A percentile compares a stretch with the other conserved stretches of the same genome.
Conservation (phyloP, 2,797 vertebrate species). For the Centroberyx gerrardi region DNA sequence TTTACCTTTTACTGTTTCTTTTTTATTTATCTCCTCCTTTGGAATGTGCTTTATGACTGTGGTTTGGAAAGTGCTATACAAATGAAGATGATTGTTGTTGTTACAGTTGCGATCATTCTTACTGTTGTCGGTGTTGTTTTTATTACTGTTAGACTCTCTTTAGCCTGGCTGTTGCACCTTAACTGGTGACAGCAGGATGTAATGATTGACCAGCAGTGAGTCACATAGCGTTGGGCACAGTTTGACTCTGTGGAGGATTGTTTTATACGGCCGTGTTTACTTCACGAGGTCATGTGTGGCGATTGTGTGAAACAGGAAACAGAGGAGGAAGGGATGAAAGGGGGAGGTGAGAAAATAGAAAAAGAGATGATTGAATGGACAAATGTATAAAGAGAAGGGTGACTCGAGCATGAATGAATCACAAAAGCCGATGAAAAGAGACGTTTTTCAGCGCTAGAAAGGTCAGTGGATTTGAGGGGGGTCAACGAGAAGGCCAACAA, state of each 20-base stretch:
- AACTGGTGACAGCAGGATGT: neutral
- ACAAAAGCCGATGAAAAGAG: neutral
- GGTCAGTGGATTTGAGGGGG: too few relatives aligned
- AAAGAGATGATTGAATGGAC: neutral
- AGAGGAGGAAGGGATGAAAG: too few relatives aligned
- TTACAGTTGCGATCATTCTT: neutral
- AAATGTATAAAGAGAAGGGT: neutral
- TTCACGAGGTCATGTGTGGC: neutral
- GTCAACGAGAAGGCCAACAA: too few relatives aligned
- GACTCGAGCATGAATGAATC: neutral
- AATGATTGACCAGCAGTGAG: constrained; percentile 46
- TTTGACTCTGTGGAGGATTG: too few relatives aligned
- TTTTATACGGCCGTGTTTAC: neutral
- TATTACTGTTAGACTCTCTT: constrained; percentile 21
- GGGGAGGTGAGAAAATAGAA: neutral
- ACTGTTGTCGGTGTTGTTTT: neutral
- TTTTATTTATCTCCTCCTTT: too few relatives aligned
- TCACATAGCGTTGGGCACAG: constrained; percentile 2
- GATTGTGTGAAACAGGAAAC: neutral
- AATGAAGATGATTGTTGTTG: neutral
- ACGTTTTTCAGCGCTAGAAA: neutral
- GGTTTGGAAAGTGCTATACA: too few relatives aligned
- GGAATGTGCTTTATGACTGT: too few relatives aligned
- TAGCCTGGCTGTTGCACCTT: neutral
- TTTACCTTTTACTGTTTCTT: neutral